Percentiles rank a stretch among this genome's conserved stretches.
These are phyloP conservation scores for Platycheirus albimanus DNA, from an alignment of 2,888 invertebrate species.

Conservation along the genomic window DNA sequence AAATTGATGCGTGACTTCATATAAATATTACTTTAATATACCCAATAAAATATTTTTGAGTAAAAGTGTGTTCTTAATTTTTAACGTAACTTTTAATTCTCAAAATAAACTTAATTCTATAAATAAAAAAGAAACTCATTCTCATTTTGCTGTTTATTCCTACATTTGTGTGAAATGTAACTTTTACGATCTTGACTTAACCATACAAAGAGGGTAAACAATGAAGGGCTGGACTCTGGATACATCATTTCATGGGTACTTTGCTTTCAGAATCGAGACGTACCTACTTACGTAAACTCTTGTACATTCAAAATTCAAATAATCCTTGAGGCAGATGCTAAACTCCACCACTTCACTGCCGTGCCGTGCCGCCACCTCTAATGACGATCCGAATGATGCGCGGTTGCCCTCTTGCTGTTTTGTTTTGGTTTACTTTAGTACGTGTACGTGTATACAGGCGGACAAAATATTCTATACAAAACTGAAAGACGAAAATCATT, in stretches of 20 bases:
- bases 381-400: constrained; percentile 62
- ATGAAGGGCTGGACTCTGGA: too few relatives aligned
- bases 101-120: constrained; percentile 62
- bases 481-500: constrained; percentile 71
- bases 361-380: constrained; percentile 56
- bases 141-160: constrained; percentile 29
- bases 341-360: constrained; percentile 29
- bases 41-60: constrained; percentile 45
- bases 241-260: constrained; percentile 66
- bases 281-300: too few relatives aligned
- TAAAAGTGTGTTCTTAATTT: constrained; percentile 41
- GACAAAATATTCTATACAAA: constrained; percentile 68
- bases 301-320: constrained; percentile 15
- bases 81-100: constrained; percentile 40
- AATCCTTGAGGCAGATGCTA: constrained; percentile 48
- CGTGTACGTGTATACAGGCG: constrained; percentile 67
- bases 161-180: too few relatives aligned
- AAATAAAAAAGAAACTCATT: constrained; percentile 61
- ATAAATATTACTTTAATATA: constrained; percentile 53
- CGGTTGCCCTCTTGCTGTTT: constrained; percentile 45
- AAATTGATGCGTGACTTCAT: constrained; percentile 68
- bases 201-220: constrained; percentile 58
- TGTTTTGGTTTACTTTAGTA: constrained; percentile 52
- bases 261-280: constrained; percentile 55
- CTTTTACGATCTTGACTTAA: not conserved